Evolutionary conservation across 2,888 invertebrate species (phyloP).

Genomic region (Auanema sp.): DNA sequence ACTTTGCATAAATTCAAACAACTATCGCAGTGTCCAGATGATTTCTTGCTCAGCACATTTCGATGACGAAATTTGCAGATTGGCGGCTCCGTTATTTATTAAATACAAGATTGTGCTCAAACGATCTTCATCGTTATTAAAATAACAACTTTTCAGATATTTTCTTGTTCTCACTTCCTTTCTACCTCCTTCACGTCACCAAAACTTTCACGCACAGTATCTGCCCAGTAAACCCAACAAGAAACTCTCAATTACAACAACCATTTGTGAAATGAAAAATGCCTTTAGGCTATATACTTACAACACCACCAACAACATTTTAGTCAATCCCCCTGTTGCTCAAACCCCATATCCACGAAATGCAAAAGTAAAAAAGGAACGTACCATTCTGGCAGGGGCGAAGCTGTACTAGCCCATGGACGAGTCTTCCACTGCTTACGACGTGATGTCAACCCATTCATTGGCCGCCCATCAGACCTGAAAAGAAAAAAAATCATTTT

Average conservation of each 20-base stretch:
- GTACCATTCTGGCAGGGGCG: slow-evolving; percentile 32
- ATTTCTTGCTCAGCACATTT: slow-evolving; percentile 1
- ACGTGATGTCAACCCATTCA: slow-evolving; percentile 33
- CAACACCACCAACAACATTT: background rate
- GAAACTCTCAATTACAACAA: background rate
- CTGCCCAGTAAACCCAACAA: slow-evolving; percentile 9
- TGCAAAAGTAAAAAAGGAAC: slow-evolving; percentile 13
- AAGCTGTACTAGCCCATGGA: slow-evolving; percentile 41
- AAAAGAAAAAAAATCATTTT: slow-evolving; percentile 6
- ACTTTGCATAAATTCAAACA: background rate
- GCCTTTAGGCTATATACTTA: slow-evolving; percentile 5
- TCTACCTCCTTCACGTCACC: background rate
- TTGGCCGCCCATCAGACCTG: slow-evolving; percentile 25
- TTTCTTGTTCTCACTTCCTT: background rate
- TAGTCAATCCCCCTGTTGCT: too few species aligned
- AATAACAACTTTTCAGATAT: background rate
- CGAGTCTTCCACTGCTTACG: slow-evolving; percentile 40
- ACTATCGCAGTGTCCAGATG: background rate
- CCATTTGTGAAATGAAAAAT: background rate
- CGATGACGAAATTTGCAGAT: background rate
- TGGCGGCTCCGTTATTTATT: background rate
- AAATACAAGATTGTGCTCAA: background rate
- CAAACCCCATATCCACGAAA: too few species aligned
- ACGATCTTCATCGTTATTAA: too few species aligned
- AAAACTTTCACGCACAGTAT: background rate